phyloP scores from a whole-genome alignment of 2,797 vertebrate genomes.

The Liparis tanakae region DNA sequence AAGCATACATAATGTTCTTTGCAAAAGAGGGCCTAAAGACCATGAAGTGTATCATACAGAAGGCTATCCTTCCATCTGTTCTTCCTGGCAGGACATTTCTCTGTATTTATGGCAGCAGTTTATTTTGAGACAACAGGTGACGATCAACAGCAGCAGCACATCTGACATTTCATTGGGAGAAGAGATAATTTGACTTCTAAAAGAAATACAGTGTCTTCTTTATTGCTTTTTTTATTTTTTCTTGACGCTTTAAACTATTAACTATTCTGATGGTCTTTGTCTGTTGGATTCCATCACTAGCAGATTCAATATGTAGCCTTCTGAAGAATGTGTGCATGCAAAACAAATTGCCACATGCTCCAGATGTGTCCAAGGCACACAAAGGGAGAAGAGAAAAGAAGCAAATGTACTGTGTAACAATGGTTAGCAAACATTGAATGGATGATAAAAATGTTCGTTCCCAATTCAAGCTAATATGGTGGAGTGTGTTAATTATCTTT shows the following conservation, averaged over 20 bases:
- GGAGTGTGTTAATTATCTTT: conserved; percentile 64
- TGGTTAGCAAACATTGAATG: conserved; percentile 52
- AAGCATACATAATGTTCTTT: background rate
- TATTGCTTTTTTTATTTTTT: conserved; percentile 32
- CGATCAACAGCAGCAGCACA: conserved; percentile 12
- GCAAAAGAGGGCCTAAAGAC: background rate
- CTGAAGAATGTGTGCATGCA: conserved; percentile 52
- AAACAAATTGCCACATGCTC: conserved; percentile 40
- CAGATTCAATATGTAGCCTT: conserved; percentile 29
- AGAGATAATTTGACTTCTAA: conserved; percentile 11
- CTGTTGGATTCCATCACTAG: conserved; percentile 33
- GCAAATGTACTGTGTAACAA: conserved; percentile 37
- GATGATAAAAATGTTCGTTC: conserved; percentile 50
- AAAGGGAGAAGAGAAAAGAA: conserved; percentile 26
- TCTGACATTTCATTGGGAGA: conserved; percentile 1
- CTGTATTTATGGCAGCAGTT: conserved; percentile 16
- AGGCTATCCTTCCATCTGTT: background rate
- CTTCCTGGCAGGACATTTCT: conserved; percentile 6
- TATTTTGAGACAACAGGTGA: conserved; percentile 35
- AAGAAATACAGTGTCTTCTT: background rate
- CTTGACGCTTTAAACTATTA: conserved; percentile 37
- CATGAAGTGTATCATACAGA: background rate
- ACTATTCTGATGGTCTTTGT: conserved; percentile 10
- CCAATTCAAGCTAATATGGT: conserved; percentile 51
- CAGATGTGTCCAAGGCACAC: conserved; percentile 8